phyloP scores from a whole-genome alignment of 2,888 invertebrate species.

The Prosopocoilus inquinatus region DNA sequence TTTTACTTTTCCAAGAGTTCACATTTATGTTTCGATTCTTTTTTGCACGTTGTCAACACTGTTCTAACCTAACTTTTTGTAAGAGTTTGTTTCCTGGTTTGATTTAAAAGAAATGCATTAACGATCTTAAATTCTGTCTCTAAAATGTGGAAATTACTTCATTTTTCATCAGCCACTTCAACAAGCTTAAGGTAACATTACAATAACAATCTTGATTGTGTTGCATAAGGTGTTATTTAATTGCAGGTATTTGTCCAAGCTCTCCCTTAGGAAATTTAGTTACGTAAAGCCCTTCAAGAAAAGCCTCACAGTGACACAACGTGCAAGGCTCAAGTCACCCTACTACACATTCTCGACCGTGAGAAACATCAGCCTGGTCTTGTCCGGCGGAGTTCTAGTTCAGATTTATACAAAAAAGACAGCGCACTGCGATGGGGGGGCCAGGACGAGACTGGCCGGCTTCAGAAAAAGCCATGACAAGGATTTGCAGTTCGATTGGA shows the following conservation, averaged over 20 bases:
- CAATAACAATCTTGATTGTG: slow-evolving; percentile 2
- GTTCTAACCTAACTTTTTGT: too few relatives aligned
- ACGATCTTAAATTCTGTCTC: not conserved
- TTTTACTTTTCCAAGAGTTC: too few relatives aligned
- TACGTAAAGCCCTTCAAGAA: not conserved
- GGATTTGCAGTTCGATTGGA: slow-evolving; percentile 74
- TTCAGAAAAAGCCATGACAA: slow-evolving; percentile 48
- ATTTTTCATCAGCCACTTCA: not conserved
- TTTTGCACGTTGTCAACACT: too few relatives aligned
- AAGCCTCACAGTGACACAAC: not conserved
- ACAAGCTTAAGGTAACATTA: slow-evolving; percentile 2
- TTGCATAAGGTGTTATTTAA: slow-evolving; percentile 11
- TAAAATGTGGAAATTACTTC: slow-evolving; percentile 10
- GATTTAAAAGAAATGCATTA: too few relatives aligned
- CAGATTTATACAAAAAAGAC: slow-evolving; percentile 29
- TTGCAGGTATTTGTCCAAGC: not conserved
- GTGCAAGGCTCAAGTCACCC: not conserved
- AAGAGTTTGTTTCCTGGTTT: too few relatives aligned
- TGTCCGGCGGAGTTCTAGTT: slow-evolving; percentile 21
- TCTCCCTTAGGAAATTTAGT: not conserved
- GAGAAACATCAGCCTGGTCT: slow-evolving; percentile 19
- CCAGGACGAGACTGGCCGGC: slow-evolving; percentile 42
- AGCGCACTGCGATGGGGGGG: slow-evolving; percentile 38
- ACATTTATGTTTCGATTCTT: too few relatives aligned
- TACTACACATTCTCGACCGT: slow-evolving; percentile 14